phyloP scores from a whole-genome alignment of 1,140 invertebrate genomes.

The Drosophila pectinifera region DNA sequence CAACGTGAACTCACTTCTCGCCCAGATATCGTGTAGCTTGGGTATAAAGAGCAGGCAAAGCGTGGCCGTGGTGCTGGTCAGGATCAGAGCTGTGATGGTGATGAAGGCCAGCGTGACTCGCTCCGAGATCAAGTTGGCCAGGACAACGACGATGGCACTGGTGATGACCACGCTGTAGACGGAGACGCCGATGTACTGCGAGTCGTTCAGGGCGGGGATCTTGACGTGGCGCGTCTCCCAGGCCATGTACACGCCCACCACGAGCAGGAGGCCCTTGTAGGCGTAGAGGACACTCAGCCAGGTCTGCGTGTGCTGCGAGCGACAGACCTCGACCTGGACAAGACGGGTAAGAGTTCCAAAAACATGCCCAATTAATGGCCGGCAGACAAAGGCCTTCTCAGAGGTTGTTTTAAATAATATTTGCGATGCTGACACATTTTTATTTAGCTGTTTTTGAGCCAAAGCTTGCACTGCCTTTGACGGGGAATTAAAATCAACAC shows the following conservation, averaged over 20 bases:
- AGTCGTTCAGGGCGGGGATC: conserved; percentile 98
- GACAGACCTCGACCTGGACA: conserved; percentile 92
- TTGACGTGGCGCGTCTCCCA: conserved; percentile 99
- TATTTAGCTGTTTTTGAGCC: not conserved
- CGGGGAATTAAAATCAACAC: not conserved
- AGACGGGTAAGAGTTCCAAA: not conserved
- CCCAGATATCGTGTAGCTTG: conserved; percentile 90
- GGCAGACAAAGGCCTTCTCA: no score
- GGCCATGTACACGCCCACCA: conserved; percentile 97
- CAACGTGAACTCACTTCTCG: conserved; percentile 85
- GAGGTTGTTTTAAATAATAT: not conserved
- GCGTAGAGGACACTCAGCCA: conserved; percentile 95
- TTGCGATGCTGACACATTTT: not conserved
- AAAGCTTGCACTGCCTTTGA: not conserved
- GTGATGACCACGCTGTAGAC: conserved; percentile 97
- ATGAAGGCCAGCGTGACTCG: conserved; percentile 93
- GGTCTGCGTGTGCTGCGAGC: conserved; percentile 92
- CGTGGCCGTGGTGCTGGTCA: conserved; percentile 94
- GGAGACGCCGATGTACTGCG: conserved; percentile 97
- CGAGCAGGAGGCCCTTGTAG: conserved; percentile 94
- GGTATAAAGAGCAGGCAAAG: conserved; percentile 94
- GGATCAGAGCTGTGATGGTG: conserved; percentile 92
- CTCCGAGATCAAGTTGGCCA: conserved; percentile 94
- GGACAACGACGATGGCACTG: conserved; percentile 92
- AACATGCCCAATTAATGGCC: no score